Evolutionary conservation across 2,113 vertebrate species (phyloP).

Genomic region (Myotis lucifugus): DNA sequence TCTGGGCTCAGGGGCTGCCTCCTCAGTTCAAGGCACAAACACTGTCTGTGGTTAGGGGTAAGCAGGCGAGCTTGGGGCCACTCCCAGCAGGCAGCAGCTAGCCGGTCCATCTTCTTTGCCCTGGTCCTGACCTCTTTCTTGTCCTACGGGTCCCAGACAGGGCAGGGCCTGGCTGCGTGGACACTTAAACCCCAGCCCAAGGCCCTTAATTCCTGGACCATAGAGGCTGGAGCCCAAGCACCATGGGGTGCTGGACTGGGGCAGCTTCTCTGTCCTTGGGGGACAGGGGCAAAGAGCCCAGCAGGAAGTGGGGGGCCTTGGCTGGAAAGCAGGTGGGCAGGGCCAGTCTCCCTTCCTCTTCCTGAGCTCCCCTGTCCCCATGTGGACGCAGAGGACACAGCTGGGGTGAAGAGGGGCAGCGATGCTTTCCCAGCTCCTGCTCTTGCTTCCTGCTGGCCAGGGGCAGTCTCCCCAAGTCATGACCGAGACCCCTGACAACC

Average conservation of each 20-base stretch:
- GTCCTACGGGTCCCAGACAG: neutral
- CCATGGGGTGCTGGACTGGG: neutral
- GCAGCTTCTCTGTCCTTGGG: neutral
- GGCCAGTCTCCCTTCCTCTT: neutral
- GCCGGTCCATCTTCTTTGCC: neutral
- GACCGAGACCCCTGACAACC: neutral
- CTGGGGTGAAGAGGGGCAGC: neutral
- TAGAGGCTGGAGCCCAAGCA: slow-evolving; percentile 36
- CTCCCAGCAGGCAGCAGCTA: neutral
- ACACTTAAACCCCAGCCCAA: neutral
- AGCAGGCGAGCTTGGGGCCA: neutral
- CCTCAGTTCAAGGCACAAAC: slow-evolving; percentile 78
- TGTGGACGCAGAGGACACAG: neutral
- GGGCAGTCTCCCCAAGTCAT: neutral
- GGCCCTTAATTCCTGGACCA: neutral
- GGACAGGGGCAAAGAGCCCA: neutral
- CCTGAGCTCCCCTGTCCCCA: neutral
- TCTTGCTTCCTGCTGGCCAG: neutral
- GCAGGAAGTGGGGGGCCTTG: neutral
- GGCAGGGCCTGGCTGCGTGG: neutral
- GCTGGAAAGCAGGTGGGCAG: neutral
- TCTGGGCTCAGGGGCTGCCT: slow-evolving; percentile 45
- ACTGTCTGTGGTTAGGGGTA: slow-evolving; percentile 48
- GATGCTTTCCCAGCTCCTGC: neutral
- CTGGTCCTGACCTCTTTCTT: neutral